phyloP scores from a whole-genome alignment of 2,797 vertebrate genomes.

The Pristis pectinata region DNA sequence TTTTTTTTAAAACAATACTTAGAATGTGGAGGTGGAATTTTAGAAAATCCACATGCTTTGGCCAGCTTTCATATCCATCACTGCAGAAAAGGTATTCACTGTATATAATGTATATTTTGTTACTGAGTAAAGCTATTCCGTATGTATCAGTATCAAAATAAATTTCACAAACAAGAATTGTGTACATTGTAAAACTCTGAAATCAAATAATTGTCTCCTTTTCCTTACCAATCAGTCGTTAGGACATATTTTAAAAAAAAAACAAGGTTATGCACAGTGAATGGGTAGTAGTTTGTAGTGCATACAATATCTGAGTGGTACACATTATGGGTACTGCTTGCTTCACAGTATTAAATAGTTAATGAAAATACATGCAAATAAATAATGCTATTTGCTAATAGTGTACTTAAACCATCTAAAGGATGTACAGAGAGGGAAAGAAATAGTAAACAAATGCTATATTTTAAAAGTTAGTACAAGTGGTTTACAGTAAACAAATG shows the following conservation, averaged over 20 bases:
- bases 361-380: background rate
- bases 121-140: background rate
- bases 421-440: background rate
- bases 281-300: background rate
- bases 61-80: background rate
- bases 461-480: background rate
- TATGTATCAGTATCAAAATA: background rate
- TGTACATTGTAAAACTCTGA: background rate
- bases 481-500: background rate
- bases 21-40: background rate
- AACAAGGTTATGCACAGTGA: background rate
- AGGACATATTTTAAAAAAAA: too few relatives aligned
- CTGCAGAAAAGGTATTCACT: too few relatives aligned
- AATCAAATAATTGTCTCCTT: too few relatives aligned
- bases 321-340: background rate
- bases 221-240: too few relatives aligned
- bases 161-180: background rate
- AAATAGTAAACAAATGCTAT: background rate
- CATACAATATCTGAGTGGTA: background rate
- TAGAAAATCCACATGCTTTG: background rate
- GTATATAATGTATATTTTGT: background rate
- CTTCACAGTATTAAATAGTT: constrained; percentile 25
- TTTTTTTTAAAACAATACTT: background rate
- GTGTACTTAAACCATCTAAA: background rate
- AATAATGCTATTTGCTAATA: background rate